phyloP scores from a whole-genome alignment of 2,888 invertebrate species.

The Drosophila macrothrix region DNA sequence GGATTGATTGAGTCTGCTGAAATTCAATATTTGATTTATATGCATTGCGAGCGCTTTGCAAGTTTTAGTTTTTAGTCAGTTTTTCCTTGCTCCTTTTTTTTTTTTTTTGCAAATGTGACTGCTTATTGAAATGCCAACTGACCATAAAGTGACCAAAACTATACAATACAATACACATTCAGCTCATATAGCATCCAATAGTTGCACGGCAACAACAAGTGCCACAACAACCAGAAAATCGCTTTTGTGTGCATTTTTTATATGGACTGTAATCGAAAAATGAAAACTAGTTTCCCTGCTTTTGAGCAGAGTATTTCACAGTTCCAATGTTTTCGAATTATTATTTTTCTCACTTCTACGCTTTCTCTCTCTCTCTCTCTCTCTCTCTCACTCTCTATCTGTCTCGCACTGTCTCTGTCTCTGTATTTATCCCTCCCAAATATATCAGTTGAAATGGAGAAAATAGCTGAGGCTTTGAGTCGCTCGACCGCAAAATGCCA shows the following conservation, averaged over 20 bases:
- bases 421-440: slow-evolving; percentile 5
- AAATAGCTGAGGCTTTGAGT: slow-evolving; percentile 61
- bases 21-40: slow-evolving; percentile 31
- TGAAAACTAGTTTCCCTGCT: background rate
- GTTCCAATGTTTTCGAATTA: background rate
- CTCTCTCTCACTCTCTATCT: background rate
- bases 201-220: slow-evolving; percentile 26
- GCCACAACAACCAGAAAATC: slow-evolving; percentile 57
- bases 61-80: background rate
- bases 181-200: slow-evolving; percentile 32
- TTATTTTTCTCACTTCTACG: background rate
- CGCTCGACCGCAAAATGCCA: slow-evolving; percentile 78
- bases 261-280: background rate
- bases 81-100: background rate
- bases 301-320: background rate
- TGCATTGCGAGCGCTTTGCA: slow-evolving; percentile 13
- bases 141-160: slow-evolving; percentile 52
- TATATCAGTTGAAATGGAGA: slow-evolving; percentile 51
- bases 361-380: background rate
- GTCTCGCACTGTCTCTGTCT: background rate
- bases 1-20: slow-evolving; percentile 8
- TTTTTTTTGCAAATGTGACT: slow-evolving; percentile 42
- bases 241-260: slow-evolving; percentile 69
- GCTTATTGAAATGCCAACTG: slow-evolving; percentile 75
- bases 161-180: slow-evolving; percentile 31